phyloP scores from a whole-genome alignment of 2,888 invertebrate species.

The Tinea trinotella region DNA sequence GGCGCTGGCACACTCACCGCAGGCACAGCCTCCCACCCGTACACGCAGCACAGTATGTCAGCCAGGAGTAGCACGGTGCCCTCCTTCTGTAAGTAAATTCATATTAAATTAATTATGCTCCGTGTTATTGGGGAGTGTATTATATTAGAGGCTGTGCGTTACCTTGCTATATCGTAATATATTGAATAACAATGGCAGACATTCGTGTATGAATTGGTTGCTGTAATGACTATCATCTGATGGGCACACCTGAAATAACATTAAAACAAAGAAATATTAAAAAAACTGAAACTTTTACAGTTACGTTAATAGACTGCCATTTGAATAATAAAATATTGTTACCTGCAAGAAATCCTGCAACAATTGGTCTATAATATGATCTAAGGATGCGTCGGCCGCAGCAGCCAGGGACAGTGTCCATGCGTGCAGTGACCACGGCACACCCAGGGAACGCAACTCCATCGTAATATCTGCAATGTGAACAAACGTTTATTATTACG shows the following conservation, averaged over 20 bases:
- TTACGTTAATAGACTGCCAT: not conserved
- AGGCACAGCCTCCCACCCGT: constrained; percentile 89
- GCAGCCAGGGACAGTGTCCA: constrained; percentile 93
- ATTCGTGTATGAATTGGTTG: constrained; percentile 90
- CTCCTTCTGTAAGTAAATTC: constrained; percentile 82
- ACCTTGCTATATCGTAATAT: constrained; percentile 93
- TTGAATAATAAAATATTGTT: not conserved
- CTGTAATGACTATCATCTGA: constrained; percentile 84
- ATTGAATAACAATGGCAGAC: constrained; percentile 89
- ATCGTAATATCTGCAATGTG: constrained; percentile 85
- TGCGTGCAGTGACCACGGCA: constrained; percentile 93
- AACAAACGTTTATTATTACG: too few relatives aligned
- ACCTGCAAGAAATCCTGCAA: constrained; percentile 89
- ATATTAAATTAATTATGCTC: too few relatives aligned
- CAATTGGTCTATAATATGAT: constrained; percentile 89
- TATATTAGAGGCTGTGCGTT: constrained; percentile 28
- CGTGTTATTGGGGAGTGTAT: too few relatives aligned
- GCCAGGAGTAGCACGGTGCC: constrained; percentile 89
- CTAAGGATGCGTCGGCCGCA: constrained; percentile 86
- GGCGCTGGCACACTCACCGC: constrained; percentile 72
- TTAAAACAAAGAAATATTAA: too few relatives aligned
- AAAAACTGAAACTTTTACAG: too few relatives aligned
- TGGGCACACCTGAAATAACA: constrained; percentile 77
- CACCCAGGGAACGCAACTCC: constrained; percentile 87
- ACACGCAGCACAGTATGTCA: constrained; percentile 91